Percentiles rank a stretch among this genome's conserved stretches.
phyloP scores from a whole-genome alignment of 30 jellyfish, hydroid and myxozoan species.

The Turritopsis rubra region DNA sequence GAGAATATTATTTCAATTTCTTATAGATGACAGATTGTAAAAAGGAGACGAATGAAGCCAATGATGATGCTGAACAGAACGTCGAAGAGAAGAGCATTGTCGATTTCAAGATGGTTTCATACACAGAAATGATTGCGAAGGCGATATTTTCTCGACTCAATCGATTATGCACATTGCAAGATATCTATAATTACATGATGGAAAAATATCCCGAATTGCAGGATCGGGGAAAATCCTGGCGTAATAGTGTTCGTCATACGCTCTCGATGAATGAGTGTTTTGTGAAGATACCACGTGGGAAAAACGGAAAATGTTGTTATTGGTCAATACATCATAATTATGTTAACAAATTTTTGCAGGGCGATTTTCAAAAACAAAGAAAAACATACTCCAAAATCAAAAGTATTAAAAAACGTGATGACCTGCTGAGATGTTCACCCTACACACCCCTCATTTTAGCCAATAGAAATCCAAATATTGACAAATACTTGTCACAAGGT shows the following conservation, averaged over 20 bases:
- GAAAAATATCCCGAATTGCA: constrained; percentile 39
- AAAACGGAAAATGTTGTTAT: constrained; percentile 58
- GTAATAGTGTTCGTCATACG: constrained; percentile 87
- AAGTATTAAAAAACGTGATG: neutral
- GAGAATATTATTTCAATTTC: neutral
- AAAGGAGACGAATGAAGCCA: neutral
- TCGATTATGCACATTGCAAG: constrained; percentile 40
- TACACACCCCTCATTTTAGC: neutral
- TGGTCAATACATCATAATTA: constrained; percentile 73
- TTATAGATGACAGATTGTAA: neutral
- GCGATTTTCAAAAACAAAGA: constrained; percentile 52
- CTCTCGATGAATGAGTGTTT: constrained; percentile 79
- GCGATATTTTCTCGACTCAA: constrained; percentile 45
- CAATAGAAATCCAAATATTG: neutral
- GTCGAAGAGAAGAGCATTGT: neutral
- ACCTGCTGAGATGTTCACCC: neutral
- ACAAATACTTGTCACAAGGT: neutral
- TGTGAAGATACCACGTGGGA: constrained; percentile 54
- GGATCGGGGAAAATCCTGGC: constrained; percentile 73
- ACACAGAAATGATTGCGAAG: constrained; percentile 82
- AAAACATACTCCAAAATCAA: neutral
- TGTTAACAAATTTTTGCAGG: constrained; percentile 41
- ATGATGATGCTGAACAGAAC: neutral
- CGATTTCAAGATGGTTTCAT: constrained; percentile 35
- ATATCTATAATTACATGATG: constrained; percentile 37